Evolutionary conservation across 2,113 vertebrate genomes (phyloP), one percentile per base, ranked within the genome.

Genomic region (Nannobrachium achirus): DNA sequence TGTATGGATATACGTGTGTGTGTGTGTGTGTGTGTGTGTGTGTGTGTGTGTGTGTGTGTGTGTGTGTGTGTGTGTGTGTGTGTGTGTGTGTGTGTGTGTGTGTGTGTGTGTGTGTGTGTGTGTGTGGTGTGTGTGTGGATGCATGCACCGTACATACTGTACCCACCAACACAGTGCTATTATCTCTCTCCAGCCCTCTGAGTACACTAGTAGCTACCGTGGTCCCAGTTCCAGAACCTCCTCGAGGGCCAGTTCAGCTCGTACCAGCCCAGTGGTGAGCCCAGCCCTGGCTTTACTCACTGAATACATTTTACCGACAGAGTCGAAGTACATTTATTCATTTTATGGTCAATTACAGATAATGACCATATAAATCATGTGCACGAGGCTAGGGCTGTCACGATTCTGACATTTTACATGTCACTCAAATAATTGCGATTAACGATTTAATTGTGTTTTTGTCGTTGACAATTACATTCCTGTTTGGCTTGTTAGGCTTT

Each of bases 201-300:
- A 97, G 42, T 94, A 92, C 91, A 91, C 91, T 86, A 88, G 93
- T 86, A 88, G 93, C 78, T 95, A 94, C 88, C 91, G 93, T 70
- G 91, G 92, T 39, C 95, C 95, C 11, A 81, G 94, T 89, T 98
- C 96, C 79, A 95, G 96, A 41, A 87, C 92, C 7, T 98, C 97
- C 42, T 98, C 96, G 84, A 94, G 95, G 90, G 94, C 95, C 81
- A 94, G 94, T 82, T 98, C 96, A 42, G 95, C 95, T 55, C 94
- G 95, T 10, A 89, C 95, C 91, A 99, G 97, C 85, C 96, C 97
- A 14, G 96, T 97, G 97, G 97, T 98, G 94, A 99, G 97, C 92
- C 72, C 41, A n/a, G n/a, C 56, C 18, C 14, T 71, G 25, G 25
- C 25, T 33, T 33, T 33, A n/a, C n/a, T n/a, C n/a, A n/a, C n/a